Base-by-base conservation (phyloP, 2,888 invertebrate species). In the Dolomedes plantarius region DNA sequence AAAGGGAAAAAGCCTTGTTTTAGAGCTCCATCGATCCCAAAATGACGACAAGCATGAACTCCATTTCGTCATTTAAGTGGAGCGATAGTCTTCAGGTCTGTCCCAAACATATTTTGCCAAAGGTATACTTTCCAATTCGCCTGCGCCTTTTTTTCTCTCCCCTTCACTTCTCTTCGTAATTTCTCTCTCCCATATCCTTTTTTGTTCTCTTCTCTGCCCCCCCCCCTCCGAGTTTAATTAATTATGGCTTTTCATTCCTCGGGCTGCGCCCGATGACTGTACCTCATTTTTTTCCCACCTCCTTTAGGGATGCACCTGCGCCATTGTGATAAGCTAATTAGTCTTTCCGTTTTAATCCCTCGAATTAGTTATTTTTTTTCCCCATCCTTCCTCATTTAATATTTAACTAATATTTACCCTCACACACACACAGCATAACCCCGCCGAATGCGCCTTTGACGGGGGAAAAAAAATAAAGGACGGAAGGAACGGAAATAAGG, bases 271-370 rank as follows among this genome's bases (percentile, higher is more conserved):
- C 41, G 13, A 16, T 46, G 13, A 16, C 41, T 46, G 13, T 16
- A 16, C 16, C 41, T 41, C 16, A 6, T 36, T 36, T 46, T 16
- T 16, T 16, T 46, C 41, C 16, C 41, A 9, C 41, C 11, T 1
- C 41, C 16, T 46, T 13, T 13, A 16, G 41, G 41, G 16, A 46
- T 46, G 41, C 41, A 46, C 41, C 41, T 46, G 41, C 41, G 41
- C 41, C 41, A 46, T 46, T 46, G 41, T 46, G 41, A 46, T 46
- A 46, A 46, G 41, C 41, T 46, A 46, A 46, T 46, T 46, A 46
- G 41, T 9, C 41, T 16, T 13, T 11, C 41, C 46, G 16, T 16
- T 46, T 46, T 46, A 46, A 46, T 46, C 16, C 41, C 46, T 46
- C 41, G 9, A 46, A 46, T n/a, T n/a, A n/a, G n/a, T 46, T 9